phyloP scores from a whole-genome alignment of 2,888 invertebrate genomes.

The Platycheirus rosarum region DNA sequence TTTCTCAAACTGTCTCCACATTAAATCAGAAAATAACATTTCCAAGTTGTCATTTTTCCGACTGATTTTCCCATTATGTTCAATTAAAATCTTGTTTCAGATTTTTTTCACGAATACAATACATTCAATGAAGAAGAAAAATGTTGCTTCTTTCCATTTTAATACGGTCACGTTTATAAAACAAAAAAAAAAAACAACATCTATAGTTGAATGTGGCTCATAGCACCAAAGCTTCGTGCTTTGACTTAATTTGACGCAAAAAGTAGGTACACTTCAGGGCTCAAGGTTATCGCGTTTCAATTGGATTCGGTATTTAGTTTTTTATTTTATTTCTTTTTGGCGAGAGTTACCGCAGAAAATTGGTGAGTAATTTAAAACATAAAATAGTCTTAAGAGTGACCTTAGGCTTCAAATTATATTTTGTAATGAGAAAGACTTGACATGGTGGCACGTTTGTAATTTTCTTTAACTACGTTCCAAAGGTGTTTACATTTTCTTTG shows the following conservation, averaged over 20 bases:
- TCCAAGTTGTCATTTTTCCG: no score
- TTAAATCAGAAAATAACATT: no score
- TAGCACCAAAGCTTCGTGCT: constrained; percentile 12
- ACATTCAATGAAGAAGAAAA: not conserved
- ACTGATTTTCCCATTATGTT: no score
- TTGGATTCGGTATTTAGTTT: not conserved
- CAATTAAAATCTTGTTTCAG: not conserved
- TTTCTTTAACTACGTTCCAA: not conserved
- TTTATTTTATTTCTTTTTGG: no score
- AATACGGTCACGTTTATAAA: constrained; percentile 3
- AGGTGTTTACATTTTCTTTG: not conserved
- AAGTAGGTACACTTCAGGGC: constrained; percentile 3
- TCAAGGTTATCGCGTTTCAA: constrained; percentile 34
- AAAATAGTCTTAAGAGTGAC: not conserved
- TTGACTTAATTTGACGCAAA: constrained; percentile 20
- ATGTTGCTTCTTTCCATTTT: not conserved
- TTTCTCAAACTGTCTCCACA: no score
- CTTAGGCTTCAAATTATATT: not conserved
- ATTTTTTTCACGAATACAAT: not conserved
- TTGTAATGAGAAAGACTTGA: constrained; percentile 6
- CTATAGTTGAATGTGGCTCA: not conserved
- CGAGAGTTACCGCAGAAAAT: not conserved
- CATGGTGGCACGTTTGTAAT: constrained; percentile 9
- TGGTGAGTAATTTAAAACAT: not conserved
- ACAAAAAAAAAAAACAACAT: no score